Percentiles rank a stretch among this genome's conserved stretches.
phyloP scores from a whole-genome alignment of 2,888 invertebrate species.

The Stratiomys singularior region DNA sequence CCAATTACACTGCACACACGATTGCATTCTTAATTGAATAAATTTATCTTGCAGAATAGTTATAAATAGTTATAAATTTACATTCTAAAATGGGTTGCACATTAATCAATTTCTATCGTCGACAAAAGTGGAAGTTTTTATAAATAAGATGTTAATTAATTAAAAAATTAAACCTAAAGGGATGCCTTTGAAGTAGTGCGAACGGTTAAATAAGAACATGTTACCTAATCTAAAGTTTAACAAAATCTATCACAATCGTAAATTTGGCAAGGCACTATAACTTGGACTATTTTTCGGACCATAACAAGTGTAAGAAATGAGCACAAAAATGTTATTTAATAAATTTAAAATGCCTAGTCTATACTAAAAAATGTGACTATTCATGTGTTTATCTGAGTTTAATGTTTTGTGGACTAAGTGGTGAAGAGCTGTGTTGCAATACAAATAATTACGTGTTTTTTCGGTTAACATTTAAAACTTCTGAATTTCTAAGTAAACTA shows the following conservation, averaged over 20 bases:
- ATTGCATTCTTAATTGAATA: background rate
- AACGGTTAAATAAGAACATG: background rate
- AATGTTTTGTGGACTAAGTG: background rate
- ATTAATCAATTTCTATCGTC: constrained; percentile 5
- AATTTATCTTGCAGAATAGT: constrained; percentile 13
- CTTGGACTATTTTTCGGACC: background rate
- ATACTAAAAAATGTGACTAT: constrained; percentile 26
- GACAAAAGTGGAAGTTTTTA: constrained; percentile 18
- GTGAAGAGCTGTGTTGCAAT: background rate
- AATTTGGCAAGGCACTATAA: constrained; percentile 12
- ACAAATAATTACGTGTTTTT: no score
- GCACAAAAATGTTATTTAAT: background rate
- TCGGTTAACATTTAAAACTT: no score
- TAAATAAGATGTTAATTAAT: constrained; percentile 2
- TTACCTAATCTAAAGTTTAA: background rate
- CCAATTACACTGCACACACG: background rate
- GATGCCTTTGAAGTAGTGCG: background rate
- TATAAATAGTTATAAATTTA: background rate
- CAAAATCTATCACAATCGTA: background rate
- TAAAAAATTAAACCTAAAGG: background rate
- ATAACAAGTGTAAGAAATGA: background rate
- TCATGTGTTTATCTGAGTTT: background rate
- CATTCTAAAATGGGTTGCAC: constrained; percentile 26
- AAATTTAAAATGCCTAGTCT: background rate
- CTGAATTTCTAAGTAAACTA: no score